These are phyloP conservation scores for Congeria kusceri DNA, from an alignment of 2,888 invertebrate genomes.

Conservation along the genomic window DNA sequence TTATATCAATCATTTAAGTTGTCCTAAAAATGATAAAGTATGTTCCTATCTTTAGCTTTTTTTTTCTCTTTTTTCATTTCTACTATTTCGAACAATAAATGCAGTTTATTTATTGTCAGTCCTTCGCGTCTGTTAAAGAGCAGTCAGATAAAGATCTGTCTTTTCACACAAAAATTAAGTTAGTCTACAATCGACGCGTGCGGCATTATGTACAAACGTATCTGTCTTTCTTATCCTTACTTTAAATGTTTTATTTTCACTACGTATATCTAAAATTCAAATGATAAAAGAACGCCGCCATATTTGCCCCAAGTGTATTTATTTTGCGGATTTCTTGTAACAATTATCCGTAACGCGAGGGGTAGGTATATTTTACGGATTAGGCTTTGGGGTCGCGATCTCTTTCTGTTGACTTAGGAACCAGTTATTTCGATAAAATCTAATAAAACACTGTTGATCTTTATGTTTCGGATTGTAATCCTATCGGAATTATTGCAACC, in stretches of 20 bases:
- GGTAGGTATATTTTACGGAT: slow-evolving; percentile 26
- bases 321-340: slow-evolving; percentile 21
- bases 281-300: slow-evolving; percentile 51
- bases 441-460: slow-evolving; percentile 50
- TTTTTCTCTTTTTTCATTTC: too few relatives aligned
- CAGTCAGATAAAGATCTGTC: neutral
- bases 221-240: slow-evolving; percentile 21
- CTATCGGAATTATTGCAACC: slow-evolving; percentile 18
- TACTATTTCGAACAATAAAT: too few relatives aligned
- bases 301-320: slow-evolving; percentile 31
- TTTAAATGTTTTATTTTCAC: slow-evolving; percentile 59
- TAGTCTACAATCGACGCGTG: slow-evolving; percentile 4
- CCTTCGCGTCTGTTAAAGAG: too few relatives aligned
- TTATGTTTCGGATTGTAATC: slow-evolving; percentile 32
- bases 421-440: slow-evolving; percentile 51
- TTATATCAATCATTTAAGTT: too few relatives aligned
- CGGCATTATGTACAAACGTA: slow-evolving; percentile 1
- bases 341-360: slow-evolving; percentile 5
- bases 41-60: too few relatives aligned
- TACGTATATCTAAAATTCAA: slow-evolving; percentile 57
- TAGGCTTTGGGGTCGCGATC: slow-evolving; percentile 5
- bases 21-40: too few relatives aligned
- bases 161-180: neutral
- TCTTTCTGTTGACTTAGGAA: slow-evolving; percentile 52
- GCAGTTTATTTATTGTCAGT: too few relatives aligned